Evolutionary conservation across 2,797 vertebrate genomes (phyloP).

Genomic region (Sebastes hopkinsi): DNA sequence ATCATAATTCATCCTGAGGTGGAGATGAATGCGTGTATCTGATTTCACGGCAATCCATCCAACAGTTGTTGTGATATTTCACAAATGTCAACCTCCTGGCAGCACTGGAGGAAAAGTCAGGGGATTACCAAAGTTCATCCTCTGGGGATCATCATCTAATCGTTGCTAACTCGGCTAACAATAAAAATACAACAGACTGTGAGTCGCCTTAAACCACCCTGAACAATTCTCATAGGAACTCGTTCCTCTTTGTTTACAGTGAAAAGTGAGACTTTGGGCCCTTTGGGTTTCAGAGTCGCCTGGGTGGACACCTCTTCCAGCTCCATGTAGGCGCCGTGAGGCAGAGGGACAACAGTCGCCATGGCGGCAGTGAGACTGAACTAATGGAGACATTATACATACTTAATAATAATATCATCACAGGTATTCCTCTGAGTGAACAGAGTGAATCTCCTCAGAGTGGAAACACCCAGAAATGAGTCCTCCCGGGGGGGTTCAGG

Average conservation of each 20-base stretch:
- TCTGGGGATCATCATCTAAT: neutral
- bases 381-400: neutral
- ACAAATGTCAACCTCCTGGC: no score
- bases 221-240: neutral
- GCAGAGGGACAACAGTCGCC: no score
- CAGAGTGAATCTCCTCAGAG: neutral
- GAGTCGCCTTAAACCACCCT: neutral
- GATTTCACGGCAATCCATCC: no score
- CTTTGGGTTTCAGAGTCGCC: neutral
- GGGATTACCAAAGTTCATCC: neutral
- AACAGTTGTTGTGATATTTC: no score
- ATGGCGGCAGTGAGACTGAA: neutral
- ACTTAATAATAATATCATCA: neutral
- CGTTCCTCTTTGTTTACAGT: neutral
- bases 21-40: no score
- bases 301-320: neutral
- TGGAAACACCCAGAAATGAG: slow-evolving; percentile 10
- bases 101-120: no score
- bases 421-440: neutral
- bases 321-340: no score
- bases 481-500: neutral
- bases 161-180: neutral
- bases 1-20: no score
- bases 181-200: neutral
- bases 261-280: neutral